A percentile compares a stretch with the other conserved stretches of the same genome.
These are phyloP conservation scores for Portevinia maculata DNA, from an alignment of 2,888 invertebrate genomes.

Conservation along the genomic window DNA sequence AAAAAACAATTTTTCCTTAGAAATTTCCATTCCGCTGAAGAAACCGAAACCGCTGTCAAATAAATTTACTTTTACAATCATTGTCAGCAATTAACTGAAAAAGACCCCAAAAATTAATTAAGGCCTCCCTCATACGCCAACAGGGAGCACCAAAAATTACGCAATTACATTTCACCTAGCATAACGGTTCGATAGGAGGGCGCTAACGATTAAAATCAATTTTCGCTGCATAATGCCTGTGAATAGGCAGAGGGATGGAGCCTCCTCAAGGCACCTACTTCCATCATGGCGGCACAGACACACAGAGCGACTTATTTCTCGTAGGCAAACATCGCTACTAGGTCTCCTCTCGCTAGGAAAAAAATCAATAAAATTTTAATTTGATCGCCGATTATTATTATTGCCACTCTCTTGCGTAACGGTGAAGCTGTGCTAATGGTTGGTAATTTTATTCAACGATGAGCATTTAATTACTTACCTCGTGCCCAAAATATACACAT, in stretches of 20 bases:
- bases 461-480: constrained; percentile 60
- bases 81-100: constrained; percentile 61
- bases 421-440: constrained; percentile 59
- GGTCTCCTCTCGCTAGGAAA: not conserved
- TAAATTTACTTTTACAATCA: constrained; percentile 49
- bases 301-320: too few species aligned
- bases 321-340: not conserved
- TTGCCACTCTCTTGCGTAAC: constrained; percentile 36
- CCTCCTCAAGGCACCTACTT: not conserved
- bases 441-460: constrained; percentile 69
- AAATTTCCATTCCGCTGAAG: constrained; percentile 8
- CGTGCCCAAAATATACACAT: constrained; percentile 9
- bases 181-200: constrained; percentile 58
- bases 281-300: constrained; percentile 11
- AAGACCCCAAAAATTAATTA: constrained; percentile 59
- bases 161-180: constrained; percentile 61
- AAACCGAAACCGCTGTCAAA: constrained; percentile 36
- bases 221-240: constrained; percentile 52
- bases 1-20: constrained; percentile 41
- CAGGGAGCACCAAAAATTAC: constrained; percentile 50
- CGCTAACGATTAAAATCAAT: constrained; percentile 63
- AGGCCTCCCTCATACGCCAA: constrained; percentile 5
- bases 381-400: constrained; percentile 33
- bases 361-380: constrained; percentile 67
- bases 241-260: not conserved